Conservation (phyloP, 1,140 invertebrate genomes). For the Aphidius ervi region DNA sequence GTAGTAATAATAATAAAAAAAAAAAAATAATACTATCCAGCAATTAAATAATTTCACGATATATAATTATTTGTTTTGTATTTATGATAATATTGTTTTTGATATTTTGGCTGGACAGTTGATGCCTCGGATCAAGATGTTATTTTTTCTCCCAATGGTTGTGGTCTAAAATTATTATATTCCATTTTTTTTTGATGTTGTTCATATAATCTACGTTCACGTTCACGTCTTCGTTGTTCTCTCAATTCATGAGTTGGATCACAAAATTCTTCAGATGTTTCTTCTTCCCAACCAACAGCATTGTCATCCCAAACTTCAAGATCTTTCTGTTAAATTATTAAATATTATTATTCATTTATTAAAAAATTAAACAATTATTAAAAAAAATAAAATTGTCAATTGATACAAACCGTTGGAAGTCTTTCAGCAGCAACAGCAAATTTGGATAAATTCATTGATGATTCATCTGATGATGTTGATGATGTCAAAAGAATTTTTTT, state of each 20-base stretch:
- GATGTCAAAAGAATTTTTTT: constrained; percentile 50
- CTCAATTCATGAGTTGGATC: constrained; percentile 46
- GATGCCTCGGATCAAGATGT: constrained; percentile 38
- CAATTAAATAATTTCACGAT: no score
- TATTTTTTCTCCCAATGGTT: constrained; percentile 49
- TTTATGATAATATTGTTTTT: no score
- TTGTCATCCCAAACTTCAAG: constrained; percentile 55
- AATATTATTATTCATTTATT: neutral
- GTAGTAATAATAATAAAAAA: no score
- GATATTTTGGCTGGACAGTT: no score
- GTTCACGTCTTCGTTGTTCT: constrained; percentile 50
- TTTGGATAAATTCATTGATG: constrained; percentile 34
- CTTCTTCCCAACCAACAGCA: constrained; percentile 51
- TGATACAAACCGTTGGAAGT: constrained; percentile 36
- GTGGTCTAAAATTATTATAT: constrained; percentile 38
- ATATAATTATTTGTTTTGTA: no score
- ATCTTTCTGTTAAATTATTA: constrained; percentile 32
- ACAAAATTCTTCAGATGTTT: constrained; percentile 48
- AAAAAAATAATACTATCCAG: no score
- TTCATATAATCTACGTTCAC: constrained; percentile 47
- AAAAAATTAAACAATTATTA: neutral
- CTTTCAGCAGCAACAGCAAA: constrained; percentile 42
- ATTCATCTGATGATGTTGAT: constrained; percentile 37
- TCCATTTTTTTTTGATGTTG: constrained; percentile 53
- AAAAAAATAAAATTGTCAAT: constrained; percentile 16